Percentiles rank a stretch among this genome's conserved stretches.
Conservation (phyloP, 1,140 invertebrate genomes). For the Ditylenchus dipsaci region DNA sequence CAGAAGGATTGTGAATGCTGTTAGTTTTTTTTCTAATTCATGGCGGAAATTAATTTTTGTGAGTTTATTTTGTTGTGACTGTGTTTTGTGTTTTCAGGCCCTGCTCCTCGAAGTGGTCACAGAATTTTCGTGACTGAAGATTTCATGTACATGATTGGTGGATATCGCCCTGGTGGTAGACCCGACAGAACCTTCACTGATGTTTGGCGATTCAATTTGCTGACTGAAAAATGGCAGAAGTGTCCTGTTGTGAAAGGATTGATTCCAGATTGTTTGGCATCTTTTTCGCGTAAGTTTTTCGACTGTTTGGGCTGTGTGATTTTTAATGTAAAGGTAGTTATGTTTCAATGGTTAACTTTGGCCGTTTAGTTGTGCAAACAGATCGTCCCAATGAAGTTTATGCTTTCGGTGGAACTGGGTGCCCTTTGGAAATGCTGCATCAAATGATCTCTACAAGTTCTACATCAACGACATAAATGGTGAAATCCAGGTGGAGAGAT, state of each 20-base stretch:
- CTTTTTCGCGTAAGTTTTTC: conserved; percentile 28
- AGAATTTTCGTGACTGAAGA: conserved; percentile 24
- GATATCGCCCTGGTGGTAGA: conserved; percentile 4
- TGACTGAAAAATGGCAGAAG: conserved; percentile 27
- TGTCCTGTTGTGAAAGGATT: conserved; percentile 3
- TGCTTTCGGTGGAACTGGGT: conserved; percentile 81
- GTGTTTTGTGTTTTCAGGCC: conserved; percentile 16
- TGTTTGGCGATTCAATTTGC: conserved; percentile 27
- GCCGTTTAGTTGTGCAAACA: conserved; percentile 60
- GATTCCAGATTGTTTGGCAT: conserved; percentile 22
- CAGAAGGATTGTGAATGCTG: too few species aligned
- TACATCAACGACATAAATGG: conserved; percentile 60
- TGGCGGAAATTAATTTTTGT: too few species aligned
- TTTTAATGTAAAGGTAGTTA: too few species aligned
- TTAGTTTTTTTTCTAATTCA: too few species aligned
- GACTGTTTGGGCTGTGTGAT: too few species aligned
- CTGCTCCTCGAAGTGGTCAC: conserved; percentile 29
- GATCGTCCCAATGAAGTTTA: conserved; percentile 68
- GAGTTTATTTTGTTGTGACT: too few species aligned
- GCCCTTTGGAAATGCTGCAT: conserved; percentile 76
- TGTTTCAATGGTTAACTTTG: too few species aligned
- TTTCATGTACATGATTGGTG: conserved; percentile 30
- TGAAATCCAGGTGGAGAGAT: conserved; percentile 9
- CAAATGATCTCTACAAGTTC: conserved; percentile 69
- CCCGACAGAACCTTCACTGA: conserved; percentile 22